A percentile compares a stretch with the other conserved stretches of the same genome.
These are phyloP conservation scores for Dendroctonus ponderosae DNA, from an alignment of 1,140 invertebrate genomes.

Conservation along the genomic window DNA sequence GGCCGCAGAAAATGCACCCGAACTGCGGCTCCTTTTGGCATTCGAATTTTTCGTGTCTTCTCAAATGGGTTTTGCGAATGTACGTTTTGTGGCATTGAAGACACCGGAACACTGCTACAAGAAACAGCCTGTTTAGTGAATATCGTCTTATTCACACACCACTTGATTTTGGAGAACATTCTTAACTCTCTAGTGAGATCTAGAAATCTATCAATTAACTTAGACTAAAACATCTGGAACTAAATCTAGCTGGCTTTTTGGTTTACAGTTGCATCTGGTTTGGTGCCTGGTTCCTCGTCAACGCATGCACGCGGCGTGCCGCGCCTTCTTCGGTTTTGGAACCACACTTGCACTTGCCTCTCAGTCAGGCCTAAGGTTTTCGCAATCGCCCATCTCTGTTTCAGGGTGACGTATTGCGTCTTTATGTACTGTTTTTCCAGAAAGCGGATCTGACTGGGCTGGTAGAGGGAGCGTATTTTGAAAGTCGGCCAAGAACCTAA, in stretches of 20 bases:
- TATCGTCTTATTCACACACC: too few relatives aligned
- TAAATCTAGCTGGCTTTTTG: too few relatives aligned
- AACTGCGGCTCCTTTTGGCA: slow-evolving; percentile 73
- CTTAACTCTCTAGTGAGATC: too few relatives aligned
- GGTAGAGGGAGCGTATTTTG: neutral
- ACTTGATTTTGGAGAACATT: too few relatives aligned
- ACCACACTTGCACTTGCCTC: slow-evolving; percentile 19
- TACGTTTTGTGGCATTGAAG: slow-evolving; percentile 60
- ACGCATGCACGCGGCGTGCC: neutral
- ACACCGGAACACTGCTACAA: slow-evolving; percentile 50
- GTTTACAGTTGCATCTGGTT: too few relatives aligned
- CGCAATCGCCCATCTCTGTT: slow-evolving; percentile 5
- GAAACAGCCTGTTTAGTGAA: neutral
- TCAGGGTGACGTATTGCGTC: slow-evolving; percentile 8
- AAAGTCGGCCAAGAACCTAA: neutral
- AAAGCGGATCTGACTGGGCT: slow-evolving; percentile 7
- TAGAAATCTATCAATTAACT: too few relatives aligned
- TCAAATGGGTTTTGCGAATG: slow-evolving; percentile 56
- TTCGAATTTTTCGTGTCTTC: slow-evolving; percentile 60
- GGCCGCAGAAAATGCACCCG: slow-evolving; percentile 65
- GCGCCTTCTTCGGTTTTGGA: slow-evolving; percentile 18
- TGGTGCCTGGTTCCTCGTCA: neutral
- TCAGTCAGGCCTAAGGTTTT: slow-evolving; percentile 11
- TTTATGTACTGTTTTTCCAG: slow-evolving; percentile 7
- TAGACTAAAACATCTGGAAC: too few relatives aligned